Base-by-base conservation (phyloP, 1,140 invertebrate species). In the Idris sp. region DNA sequence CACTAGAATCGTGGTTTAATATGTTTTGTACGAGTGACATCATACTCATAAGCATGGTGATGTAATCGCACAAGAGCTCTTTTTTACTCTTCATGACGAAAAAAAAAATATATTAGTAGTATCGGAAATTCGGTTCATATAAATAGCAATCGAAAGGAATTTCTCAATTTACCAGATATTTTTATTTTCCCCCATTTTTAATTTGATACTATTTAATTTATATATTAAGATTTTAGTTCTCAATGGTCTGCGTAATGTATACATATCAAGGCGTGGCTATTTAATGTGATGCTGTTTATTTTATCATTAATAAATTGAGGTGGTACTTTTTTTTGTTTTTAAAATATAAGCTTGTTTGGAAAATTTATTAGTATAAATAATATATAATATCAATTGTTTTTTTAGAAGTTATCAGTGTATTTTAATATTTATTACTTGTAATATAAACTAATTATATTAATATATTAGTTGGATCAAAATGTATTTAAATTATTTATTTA, bases 21-120 rank as follows among this genome's bases (percentile, higher is more conserved):
- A 61, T 54, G 61, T 61, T 61, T 71, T 48, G 43, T 14, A 33
- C 56, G 40, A 13, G 56, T 71, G 67, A 71, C 67, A 62, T 71
- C 67, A 71, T 71, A 25, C 41, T 71, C 49, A 41, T 56, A 62
- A 62, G 67, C 25, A 41, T 26, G 56, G 28, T 71, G 67, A 71
- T 62, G 58, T 71, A 71, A 71, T 71, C 67, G 16, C 35, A 40
- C 13, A 16, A 54, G 56, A 54, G 56, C 11, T 59, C 46, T 59
- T 62, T 61, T 71, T 62, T 56, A 56, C 53, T 40, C 49, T 25
- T 28, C 58, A 19, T 22, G n/a, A n/a, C n/a, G n/a, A n/a, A 28
- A 54, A 28, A 30, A 61, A 36, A 28, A 54, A 61, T 54, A 44
- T 40, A 56, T 56, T 54, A 51, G 53, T 25, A 6, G 35, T 58